Conservation (phyloP, 2,888 invertebrate genomes). For the Sussaba pulchella region DNA sequence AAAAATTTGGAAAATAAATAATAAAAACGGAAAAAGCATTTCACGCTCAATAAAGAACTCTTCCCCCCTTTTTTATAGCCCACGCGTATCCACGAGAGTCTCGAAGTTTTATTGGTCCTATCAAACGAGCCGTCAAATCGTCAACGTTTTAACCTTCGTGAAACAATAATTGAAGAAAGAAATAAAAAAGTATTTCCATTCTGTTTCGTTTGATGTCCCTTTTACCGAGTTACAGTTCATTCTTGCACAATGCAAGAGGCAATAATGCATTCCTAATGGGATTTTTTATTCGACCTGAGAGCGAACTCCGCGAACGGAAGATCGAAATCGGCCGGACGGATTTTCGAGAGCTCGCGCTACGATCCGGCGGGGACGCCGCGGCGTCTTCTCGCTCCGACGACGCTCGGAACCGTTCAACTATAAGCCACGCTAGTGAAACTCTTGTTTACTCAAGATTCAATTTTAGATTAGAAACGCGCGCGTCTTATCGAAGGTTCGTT, state of each 20-base stretch:
- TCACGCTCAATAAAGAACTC: constrained; percentile 39
- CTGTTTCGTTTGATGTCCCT: constrained; percentile 2
- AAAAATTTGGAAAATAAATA: too few relatives aligned
- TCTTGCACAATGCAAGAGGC: constrained; percentile 32
- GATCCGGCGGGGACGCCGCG: constrained; percentile 39
- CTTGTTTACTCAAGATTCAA: constrained; percentile 73
- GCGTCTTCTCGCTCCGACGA: constrained; percentile 47
- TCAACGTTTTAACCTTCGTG: constrained; percentile 31
- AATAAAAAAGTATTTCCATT: neutral
- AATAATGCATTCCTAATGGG: constrained; percentile 53
- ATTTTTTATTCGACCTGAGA: constrained; percentile 49
- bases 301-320: constrained; percentile 33
- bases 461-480: constrained; percentile 72
- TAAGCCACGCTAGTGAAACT: constrained; percentile 45
- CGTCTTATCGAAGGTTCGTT: constrained; percentile 48
- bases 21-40: constrained; percentile 27
- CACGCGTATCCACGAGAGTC: constrained; percentile 6
- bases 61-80: constrained; percentile 30
- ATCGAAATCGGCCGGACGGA: constrained; percentile 37
- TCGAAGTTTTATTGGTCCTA: constrained; percentile 50
- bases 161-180: constrained; percentile 18
- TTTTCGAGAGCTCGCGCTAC: constrained; percentile 31
- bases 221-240: constrained; percentile 15
- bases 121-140: constrained; percentile 45
- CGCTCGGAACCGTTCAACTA: constrained; percentile 3